Base-by-base conservation (phyloP, 2,797 vertebrate species). In the Otolemur crassicaudatus region DNA sequence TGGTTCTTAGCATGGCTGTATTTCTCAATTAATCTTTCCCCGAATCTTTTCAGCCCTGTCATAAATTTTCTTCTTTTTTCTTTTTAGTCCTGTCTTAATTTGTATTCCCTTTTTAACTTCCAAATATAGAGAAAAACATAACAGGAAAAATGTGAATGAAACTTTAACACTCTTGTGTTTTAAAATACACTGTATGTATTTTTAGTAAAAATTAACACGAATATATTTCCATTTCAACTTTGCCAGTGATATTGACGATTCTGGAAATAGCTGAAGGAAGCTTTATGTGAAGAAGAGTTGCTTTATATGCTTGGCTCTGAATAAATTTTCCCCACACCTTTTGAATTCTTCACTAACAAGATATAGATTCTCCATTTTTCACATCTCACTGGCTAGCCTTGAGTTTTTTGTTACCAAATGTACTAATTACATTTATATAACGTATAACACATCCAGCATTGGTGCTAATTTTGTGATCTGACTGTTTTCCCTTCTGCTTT, bases 381-480 rank as follows among this genome's bases (percentile, higher is more conserved):
- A 81, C 19, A 85, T 60, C 5, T 65, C 53, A 76, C 6, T 75
- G 53, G 16, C 3, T 86, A 85, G 7, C 7, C 8, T 65, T 49
- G 49, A 43, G 31, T 46, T 29, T 83, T 83, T 60, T 94, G 34
- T 20, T 86, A 69, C 19, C 70, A 14, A 81, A 29, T 72, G 27
- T 72, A 82, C 8, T 85, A 72, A n/a, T 67, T 67, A n/a, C 14
- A 84, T 87, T 40, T 87, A 67, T 43, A 37, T 17, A 27, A 40
- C 31, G 80, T 88, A 40, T 73, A 12, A 31, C 14, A 67, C 23
- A 60, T 49, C 58, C 25, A 85, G 29, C 77, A 9, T 14, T 75
- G 69, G 7, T 43, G 16, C 65, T 90, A 85, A 61, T 81, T 94
- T 97, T 92, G 22, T 81, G 73, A 85, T 72, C 14, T 94, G 8